These are phyloP conservation scores for Agriotes lineatus DNA, from an alignment of 2,888 invertebrate species.

Conservation along the genomic window DNA sequence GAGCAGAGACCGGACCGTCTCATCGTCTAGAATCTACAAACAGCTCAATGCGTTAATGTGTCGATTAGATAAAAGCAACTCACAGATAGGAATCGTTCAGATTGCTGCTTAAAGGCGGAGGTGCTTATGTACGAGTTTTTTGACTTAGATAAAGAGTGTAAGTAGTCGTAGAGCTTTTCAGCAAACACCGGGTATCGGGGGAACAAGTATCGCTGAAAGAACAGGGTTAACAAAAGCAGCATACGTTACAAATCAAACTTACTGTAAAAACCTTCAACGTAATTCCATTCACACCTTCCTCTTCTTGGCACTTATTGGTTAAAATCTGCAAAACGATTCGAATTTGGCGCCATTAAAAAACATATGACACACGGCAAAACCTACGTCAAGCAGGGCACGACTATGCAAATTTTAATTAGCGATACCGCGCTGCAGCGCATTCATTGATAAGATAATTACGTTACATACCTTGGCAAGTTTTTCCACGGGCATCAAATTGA, in stretches of 20 bases:
- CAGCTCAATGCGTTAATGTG: no score
- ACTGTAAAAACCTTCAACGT: constrained; percentile 75
- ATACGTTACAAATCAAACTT: constrained; percentile 55
- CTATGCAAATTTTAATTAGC: no score
- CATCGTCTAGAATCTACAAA: constrained; percentile 67
- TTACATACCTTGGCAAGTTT: constrained; percentile 79
- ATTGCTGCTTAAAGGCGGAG: constrained; percentile 78
- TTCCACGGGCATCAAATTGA: constrained; percentile 79
- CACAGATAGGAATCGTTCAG: constrained; percentile 74
- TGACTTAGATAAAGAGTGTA: constrained; percentile 72
- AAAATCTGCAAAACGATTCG: constrained; percentile 71
- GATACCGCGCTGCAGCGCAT: not conserved
- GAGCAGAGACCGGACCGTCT: constrained; percentile 75
- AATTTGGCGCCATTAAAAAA: constrained; percentile 4
- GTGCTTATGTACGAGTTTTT: constrained; percentile 74
- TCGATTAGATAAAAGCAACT: constrained; percentile 46
- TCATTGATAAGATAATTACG: no score
- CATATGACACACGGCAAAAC: not conserved
- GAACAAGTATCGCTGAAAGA: constrained; percentile 78
- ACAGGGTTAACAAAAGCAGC: constrained; percentile 37
- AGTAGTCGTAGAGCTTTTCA: constrained; percentile 74
- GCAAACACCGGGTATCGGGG: constrained; percentile 82
- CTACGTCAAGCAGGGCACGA: not conserved
- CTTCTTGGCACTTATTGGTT: constrained; percentile 76
- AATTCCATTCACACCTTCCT: constrained; percentile 80